A percentile compares a stretch with the other conserved stretches of the same genome.
These are phyloP conservation scores for Liopterus haemorrhoidalis DNA, from an alignment of 2,888 invertebrate genomes.

Conservation along the genomic window DNA sequence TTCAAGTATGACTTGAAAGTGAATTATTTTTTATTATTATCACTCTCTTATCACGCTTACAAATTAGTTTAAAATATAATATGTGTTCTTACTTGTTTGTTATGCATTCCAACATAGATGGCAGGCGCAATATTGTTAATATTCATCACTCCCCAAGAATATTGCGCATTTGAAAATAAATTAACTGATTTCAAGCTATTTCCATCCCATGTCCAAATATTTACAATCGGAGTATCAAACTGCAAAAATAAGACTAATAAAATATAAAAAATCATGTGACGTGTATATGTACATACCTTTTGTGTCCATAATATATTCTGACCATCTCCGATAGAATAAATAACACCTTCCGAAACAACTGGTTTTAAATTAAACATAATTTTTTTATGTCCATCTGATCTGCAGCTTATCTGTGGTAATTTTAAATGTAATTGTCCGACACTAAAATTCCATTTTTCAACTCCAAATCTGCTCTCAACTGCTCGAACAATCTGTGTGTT, in stretches of 20 bases:
- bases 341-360: constrained; percentile 64
- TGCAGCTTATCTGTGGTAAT: constrained; percentile 46
- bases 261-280: too few relatives aligned
- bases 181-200: constrained; percentile 64
- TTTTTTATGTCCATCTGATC: constrained; percentile 35
- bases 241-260: too few relatives aligned
- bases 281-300: constrained; percentile 54
- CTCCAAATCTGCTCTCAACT: constrained; percentile 77
- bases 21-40: not conserved
- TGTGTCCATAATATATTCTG: constrained; percentile 64
- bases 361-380: constrained; percentile 57
- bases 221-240: constrained; percentile 79
- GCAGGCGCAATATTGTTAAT: constrained; percentile 51
- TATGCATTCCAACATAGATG: constrained; percentile 79
- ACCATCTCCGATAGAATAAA: constrained; percentile 58
- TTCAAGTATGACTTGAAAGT: too few relatives aligned
- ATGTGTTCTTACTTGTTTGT: constrained; percentile 58
- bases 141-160: constrained; percentile 45
- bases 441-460: constrained; percentile 95
- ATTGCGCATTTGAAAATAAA: constrained; percentile 61
- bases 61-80: not conserved
- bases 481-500: constrained; percentile 85
- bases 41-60: not conserved
- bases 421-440: constrained; percentile 83
- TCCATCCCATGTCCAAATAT: constrained; percentile 74